phyloP scores from a whole-genome alignment of 2,113 vertebrate genomes.

The Gracilinanus agilis region DNA sequence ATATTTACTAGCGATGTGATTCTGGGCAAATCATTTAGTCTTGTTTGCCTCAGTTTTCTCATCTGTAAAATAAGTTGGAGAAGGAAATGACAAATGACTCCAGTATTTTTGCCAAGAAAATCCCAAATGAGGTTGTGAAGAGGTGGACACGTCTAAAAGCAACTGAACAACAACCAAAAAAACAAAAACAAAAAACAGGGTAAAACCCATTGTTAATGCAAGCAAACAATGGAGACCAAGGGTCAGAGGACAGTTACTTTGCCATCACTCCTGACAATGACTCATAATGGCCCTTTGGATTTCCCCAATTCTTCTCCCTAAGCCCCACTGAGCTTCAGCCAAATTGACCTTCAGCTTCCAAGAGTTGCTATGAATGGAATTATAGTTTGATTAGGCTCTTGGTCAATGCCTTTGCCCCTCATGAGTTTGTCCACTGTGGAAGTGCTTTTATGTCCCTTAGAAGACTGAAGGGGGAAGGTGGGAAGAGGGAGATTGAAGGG shows the following conservation, averaged over 20 bases:
- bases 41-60: neutral
- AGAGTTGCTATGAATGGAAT: neutral
- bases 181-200: neutral
- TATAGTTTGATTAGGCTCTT: neutral
- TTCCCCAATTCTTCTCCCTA: neutral
- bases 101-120: neutral
- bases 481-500: constrained; percentile 28
- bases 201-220: neutral
- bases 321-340: neutral
- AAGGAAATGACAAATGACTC: neutral
- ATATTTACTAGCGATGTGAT: neutral
- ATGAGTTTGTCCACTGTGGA: neutral
- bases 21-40: neutral
- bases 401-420: neutral
- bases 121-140: neutral
- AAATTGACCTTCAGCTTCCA: neutral
- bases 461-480: neutral
- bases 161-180: neutral
- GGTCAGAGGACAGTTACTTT: neutral
- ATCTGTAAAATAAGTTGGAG: neutral
- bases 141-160: neutral
- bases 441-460: neutral
- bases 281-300: neutral
- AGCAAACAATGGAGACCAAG: neutral
- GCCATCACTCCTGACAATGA: neutral